Percentiles rank a stretch among this genome's conserved stretches.
Evolutionary conservation across 2,888 invertebrate genomes (phyloP).

Genomic region (Dicyrtomina minuta): DNA sequence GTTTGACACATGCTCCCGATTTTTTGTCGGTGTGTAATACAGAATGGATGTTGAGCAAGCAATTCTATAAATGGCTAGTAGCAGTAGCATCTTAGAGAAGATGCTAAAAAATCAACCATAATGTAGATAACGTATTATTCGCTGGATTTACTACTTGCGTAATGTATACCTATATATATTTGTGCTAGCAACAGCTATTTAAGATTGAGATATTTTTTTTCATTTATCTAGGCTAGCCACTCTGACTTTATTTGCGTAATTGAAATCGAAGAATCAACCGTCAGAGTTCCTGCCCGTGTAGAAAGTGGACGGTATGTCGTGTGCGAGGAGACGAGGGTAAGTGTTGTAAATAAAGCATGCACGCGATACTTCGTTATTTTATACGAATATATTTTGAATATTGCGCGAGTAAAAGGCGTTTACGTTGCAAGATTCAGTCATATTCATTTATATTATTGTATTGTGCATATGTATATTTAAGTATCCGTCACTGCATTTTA

Average conservation of each 20-base stretch:
- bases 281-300: conserved; percentile 82
- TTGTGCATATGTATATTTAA: too few species aligned
- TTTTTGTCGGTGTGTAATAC: not conserved
- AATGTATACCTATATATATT: not conserved
- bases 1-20: too few species aligned
- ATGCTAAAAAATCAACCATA: too few species aligned
- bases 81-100: too few species aligned
- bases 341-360: conserved; percentile 53
- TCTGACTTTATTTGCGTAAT: conserved; percentile 90
- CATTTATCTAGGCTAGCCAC: conserved; percentile 66
- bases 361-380: not conserved
- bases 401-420: too few species aligned
- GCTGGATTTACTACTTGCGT: not conserved
- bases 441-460: not conserved
- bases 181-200: too few species aligned
- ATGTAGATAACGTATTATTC: too few species aligned
- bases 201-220: not conserved
- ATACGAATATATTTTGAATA: too few species aligned
- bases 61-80: too few species aligned
- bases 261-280: conserved; percentile 84
- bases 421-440: too few species aligned
- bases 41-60: too few species aligned
- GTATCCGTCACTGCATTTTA: not conserved
- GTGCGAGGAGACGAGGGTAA: conserved; percentile 84
- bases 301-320: conserved; percentile 78